A percentile compares a stretch with the other conserved stretches of the same genome.
Evolutionary conservation across 2,113 vertebrate genomes (phyloP).

Genomic region (Vidua macroura): DNA sequence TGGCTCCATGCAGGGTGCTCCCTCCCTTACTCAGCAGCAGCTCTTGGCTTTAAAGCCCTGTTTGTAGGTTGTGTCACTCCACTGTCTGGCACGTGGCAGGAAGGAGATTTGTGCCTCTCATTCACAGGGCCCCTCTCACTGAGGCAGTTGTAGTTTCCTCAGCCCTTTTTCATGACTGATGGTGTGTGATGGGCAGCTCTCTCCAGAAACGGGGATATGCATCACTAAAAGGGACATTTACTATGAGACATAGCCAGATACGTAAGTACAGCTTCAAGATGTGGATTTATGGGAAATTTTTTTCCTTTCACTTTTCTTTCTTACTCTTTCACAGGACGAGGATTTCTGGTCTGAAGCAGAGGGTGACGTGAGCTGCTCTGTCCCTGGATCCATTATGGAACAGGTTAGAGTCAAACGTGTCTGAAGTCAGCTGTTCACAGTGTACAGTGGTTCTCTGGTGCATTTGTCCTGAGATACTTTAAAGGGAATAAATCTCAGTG

Average conservation of each 20-base stretch:
- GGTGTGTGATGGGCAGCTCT: background rate
- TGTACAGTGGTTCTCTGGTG: background rate
- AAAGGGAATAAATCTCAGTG: background rate
- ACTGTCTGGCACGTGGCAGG: background rate
- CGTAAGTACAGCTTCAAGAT: background rate
- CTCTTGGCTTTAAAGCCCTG: background rate
- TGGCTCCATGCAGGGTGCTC: background rate
- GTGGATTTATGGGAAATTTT: background rate
- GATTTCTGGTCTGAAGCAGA: background rate
- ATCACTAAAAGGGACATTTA: background rate
- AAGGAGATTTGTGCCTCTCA: background rate
- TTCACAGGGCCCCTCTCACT: background rate
- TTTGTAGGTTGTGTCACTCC: background rate
- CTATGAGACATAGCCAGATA: rapidly evolving
- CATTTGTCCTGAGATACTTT: background rate
- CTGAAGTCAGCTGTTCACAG: background rate
- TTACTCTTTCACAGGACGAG: background rate
- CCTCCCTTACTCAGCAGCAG: background rate
- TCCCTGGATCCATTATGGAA: constrained; percentile 32
- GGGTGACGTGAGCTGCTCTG: background rate
- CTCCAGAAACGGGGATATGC: rapidly evolving
- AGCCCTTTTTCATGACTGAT: background rate
- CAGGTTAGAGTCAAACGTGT: constrained; percentile 4
- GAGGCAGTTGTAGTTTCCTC: background rate
- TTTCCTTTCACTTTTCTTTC: background rate